These are phyloP conservation scores for Hyphantria cunea DNA, from an alignment of 1,140 invertebrate species.

Conservation along the genomic window DNA sequence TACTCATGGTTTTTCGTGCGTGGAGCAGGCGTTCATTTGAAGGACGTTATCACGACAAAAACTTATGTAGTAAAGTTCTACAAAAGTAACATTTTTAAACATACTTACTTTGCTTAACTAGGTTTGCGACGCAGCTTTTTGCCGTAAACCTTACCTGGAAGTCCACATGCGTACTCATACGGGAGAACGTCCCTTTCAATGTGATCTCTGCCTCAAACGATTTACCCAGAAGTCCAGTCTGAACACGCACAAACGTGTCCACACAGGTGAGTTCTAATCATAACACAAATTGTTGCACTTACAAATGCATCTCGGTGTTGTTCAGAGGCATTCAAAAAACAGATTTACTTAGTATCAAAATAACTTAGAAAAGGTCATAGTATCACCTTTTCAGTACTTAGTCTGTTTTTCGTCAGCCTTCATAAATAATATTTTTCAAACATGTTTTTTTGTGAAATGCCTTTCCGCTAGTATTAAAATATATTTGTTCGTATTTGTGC, in stretches of 20 bases:
- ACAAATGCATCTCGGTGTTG: conserved; percentile 24
- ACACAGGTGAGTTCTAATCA: conserved; percentile 82
- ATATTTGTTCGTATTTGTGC: conserved; percentile 1
- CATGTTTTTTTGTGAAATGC: background rate
- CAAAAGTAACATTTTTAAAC: no score
- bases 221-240: conserved; percentile 87
- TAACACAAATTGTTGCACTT: conserved; percentile 11
- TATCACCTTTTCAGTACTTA: background rate
- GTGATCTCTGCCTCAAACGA: conserved; percentile 85
- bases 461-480: background rate
- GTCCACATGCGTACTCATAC: conserved; percentile 91
- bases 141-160: conserved; percentile 87
- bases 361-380: no score
- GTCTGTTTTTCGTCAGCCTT: conserved; percentile 26
- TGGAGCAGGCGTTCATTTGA: no score
- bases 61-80: no score
- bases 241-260: conserved; percentile 89
- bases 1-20: no score
- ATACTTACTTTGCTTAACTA: conserved; percentile 43
- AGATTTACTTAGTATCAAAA: background rate
- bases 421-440: conserved; percentile 31
- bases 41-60: no score
- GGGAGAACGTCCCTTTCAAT: conserved; percentile 87
- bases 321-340: conserved; percentile 23
- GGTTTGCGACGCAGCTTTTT: conserved; percentile 86